Conservation (phyloP, 1,140 invertebrate genomes). For the Elysia chlorotica region DNA sequence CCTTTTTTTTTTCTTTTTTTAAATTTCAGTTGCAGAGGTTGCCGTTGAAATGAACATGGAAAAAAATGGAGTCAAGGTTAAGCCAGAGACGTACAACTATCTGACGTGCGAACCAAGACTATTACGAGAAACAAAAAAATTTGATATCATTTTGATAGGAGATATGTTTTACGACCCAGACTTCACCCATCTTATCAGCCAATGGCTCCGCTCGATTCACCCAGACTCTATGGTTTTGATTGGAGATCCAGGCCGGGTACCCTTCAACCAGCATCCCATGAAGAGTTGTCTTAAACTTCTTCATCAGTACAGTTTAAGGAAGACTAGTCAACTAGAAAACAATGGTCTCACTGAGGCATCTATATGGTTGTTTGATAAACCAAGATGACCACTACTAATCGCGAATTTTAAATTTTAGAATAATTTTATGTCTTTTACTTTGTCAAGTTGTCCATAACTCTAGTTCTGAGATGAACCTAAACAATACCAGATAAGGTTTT, state of each 20-base stretch:
- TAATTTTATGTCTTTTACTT: no score
- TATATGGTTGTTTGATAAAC: conserved; percentile 26
- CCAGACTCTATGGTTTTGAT: conserved; percentile 21
- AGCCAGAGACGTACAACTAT: not conserved
- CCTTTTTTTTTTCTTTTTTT: not conserved
- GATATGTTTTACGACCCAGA: conserved; percentile 48
- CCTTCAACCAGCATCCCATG: conserved; percentile 30
- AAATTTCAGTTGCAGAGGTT: conserved; percentile 3
- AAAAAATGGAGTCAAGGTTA: not conserved
- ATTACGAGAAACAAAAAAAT: conserved; percentile 7
- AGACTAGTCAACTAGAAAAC: conserved; percentile 30
- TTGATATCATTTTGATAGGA: conserved; percentile 42
- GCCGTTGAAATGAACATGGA: conserved; percentile 20
- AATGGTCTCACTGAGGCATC: conserved; percentile 31
- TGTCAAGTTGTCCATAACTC: no score
- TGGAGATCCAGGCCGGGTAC: conserved; percentile 35
- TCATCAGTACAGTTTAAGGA: conserved; percentile 27
- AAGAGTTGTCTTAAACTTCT: conserved; percentile 25
- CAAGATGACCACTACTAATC: no score
- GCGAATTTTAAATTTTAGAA: no score
- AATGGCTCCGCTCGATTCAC: conserved; percentile 28
- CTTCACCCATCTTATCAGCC: conserved; percentile 28
- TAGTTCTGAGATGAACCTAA: no score
- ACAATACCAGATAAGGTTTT: no score
- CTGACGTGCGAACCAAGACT: no score